phyloP scores from a whole-genome alignment of 2,797 vertebrate species.

The Chelon auratus region DNA sequence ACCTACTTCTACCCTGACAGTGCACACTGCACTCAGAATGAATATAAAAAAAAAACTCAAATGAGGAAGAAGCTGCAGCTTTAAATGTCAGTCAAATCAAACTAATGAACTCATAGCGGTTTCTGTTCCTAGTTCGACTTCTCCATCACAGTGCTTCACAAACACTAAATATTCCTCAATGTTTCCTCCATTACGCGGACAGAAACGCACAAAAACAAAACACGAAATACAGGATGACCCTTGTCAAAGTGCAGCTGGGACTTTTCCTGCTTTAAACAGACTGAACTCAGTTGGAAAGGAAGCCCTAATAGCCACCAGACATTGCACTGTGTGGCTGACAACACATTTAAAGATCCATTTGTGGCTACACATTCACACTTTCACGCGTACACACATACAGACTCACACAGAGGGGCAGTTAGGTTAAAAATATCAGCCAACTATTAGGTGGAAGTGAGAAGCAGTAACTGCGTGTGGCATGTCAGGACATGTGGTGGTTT shows the following conservation, averaged over 20 bases:
- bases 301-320: constrained; percentile 35
- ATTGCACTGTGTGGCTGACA: constrained; percentile 42
- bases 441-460: constrained; percentile 41
- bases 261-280: constrained; percentile 17
- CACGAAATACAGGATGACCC: too few relatives aligned
- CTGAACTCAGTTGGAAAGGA: constrained; percentile 48
- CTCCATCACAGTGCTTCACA: too few relatives aligned
- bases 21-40: too few relatives aligned
- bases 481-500: constrained; percentile 24
- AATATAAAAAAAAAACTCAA: too few relatives aligned
- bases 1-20: too few relatives aligned
- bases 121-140: too few relatives aligned
- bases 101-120: too few relatives aligned
- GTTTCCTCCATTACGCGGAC: too few relatives aligned
- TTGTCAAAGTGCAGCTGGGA: background rate
- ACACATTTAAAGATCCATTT: constrained; percentile 36
- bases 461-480: constrained; percentile 16
- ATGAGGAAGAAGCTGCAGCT: too few relatives aligned
- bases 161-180: too few relatives aligned
- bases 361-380: constrained; percentile 1
- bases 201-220: too few relatives aligned
- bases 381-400: constrained; percentile 9
- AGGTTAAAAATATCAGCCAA: constrained; percentile 13
- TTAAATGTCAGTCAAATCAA: too few relatives aligned
- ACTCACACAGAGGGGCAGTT: constrained; percentile 9